Percentiles rank a stretch among this genome's conserved stretches.
phyloP scores from a whole-genome alignment of 2,113 vertebrate genomes.

The Seriola dumerili region DNA sequence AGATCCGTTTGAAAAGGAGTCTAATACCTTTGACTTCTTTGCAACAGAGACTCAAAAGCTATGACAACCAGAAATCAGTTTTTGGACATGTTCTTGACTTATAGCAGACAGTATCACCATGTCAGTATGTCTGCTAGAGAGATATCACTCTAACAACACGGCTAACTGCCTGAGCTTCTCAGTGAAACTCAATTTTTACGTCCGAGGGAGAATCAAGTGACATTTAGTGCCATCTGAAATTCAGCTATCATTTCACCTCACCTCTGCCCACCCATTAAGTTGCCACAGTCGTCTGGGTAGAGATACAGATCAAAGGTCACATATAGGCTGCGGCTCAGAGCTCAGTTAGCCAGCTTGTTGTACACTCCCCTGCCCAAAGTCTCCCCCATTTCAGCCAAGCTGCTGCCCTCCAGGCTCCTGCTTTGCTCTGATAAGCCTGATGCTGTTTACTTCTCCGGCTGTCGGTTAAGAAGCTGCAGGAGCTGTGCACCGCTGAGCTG shows the following conservation, averaged over 20 bases:
- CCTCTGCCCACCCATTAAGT: slow-evolving; percentile 19
- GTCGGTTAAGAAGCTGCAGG: slow-evolving; percentile 73
- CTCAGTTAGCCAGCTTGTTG: slow-evolving; percentile 52
- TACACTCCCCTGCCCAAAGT: slow-evolving; percentile 57
- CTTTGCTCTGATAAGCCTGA: slow-evolving; percentile 80
- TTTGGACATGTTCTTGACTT: slow-evolving; percentile 62
- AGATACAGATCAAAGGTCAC: slow-evolving; percentile 74
- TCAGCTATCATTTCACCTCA: slow-evolving; percentile 35
- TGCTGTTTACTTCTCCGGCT: slow-evolving; percentile 79
- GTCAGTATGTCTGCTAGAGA: slow-evolving; percentile 31
- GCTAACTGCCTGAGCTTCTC: slow-evolving; percentile 14
- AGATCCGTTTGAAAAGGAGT: slow-evolving; percentile 46
- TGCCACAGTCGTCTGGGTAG: slow-evolving; percentile 36
- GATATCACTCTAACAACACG: slow-evolving; percentile 28
- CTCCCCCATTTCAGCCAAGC: slow-evolving; percentile 62
- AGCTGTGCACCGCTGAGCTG: slow-evolving; percentile 75
- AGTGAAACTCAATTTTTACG: slow-evolving; percentile 29
- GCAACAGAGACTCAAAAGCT: slow-evolving; percentile 42
- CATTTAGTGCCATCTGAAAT: slow-evolving; percentile 48
- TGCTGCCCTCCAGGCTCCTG: slow-evolving; percentile 73
- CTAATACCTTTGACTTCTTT: slow-evolving; percentile 50
- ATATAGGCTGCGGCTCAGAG: slow-evolving; percentile 44
- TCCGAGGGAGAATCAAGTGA: slow-evolving; percentile 39
- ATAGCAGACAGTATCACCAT: slow-evolving; percentile 46
- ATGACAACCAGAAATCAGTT: slow-evolving; percentile 49